These are phyloP conservation scores for Tetrapedia diversipes DNA, from an alignment of 2,888 invertebrate genomes.

Conservation along the genomic window DNA sequence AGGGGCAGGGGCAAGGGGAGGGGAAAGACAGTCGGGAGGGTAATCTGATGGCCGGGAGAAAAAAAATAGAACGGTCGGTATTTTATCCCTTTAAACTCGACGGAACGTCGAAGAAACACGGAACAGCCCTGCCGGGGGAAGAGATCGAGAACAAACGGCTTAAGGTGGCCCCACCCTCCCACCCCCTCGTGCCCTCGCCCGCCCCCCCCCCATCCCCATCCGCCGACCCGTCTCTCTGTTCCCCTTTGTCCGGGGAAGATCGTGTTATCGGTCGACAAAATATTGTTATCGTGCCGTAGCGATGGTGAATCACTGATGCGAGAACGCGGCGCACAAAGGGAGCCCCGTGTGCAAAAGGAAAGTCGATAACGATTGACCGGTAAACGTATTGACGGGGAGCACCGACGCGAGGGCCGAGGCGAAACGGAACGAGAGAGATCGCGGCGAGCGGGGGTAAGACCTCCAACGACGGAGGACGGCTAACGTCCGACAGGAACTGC, in stretches of 20 bases:
- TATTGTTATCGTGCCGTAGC: constrained; percentile 70
- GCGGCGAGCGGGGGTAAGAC: constrained; percentile 38
- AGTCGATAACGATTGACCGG: constrained; percentile 71
- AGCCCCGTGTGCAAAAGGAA: constrained; percentile 61
- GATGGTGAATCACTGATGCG: constrained; percentile 71
- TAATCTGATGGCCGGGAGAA: constrained; percentile 33
- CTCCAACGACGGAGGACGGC: too few species aligned
- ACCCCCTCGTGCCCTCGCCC: constrained; percentile 13
- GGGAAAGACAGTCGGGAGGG: too few species aligned
- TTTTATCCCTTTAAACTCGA: constrained; percentile 51
- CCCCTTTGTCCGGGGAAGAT: constrained; percentile 66
- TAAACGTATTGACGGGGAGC: constrained; percentile 64
- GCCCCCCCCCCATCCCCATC: neutral
- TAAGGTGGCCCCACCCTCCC: constrained; percentile 46
- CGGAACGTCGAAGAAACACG: constrained; percentile 47
- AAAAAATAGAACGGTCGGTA: constrained; percentile 43
- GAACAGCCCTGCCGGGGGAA: constrained; percentile 35
- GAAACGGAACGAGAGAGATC: constrained; percentile 57
- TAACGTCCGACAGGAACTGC: constrained; percentile 57
- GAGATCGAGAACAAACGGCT: constrained; percentile 58
- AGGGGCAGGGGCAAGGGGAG: constrained; percentile 17
- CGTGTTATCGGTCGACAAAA: constrained; percentile 71
- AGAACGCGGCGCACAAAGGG: constrained; percentile 62
- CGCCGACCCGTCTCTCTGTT: constrained; percentile 2
- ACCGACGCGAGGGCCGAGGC: constrained; percentile 48